Evolutionary conservation across 2,797 vertebrate genomes (phyloP).

Genomic region (Lutjanus campechanus): DNA sequence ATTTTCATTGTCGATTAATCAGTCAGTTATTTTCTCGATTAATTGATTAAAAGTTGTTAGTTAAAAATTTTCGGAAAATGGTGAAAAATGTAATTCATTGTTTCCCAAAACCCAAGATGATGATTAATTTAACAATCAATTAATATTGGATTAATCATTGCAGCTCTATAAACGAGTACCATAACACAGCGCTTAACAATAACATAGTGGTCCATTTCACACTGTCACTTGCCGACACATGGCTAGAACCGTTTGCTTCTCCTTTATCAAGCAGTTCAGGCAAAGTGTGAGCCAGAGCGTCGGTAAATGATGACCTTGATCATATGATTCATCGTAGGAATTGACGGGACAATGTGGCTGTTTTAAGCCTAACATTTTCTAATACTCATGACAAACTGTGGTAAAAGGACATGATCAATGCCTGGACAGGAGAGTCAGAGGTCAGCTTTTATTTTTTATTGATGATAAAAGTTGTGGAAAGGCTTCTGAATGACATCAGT

Average conservation of each 20-base stretch:
- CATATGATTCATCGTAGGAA: neutral
- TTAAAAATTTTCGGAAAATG: no score
- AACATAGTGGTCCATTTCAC: neutral
- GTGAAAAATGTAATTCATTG: no score
- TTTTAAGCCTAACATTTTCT: neutral
- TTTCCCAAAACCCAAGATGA: no score
- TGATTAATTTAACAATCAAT: no score
- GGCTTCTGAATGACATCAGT: neutral
- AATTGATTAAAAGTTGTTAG: no score
- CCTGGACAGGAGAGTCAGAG: neutral
- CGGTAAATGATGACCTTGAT: slow-evolving; percentile 19
- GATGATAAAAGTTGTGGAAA: neutral
- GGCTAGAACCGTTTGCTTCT: neutral
- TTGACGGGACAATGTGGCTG: neutral
- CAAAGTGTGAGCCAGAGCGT: neutral
- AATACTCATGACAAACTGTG: neutral
- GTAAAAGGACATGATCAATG: neutral
- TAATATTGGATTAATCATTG: no score
- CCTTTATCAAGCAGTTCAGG: slow-evolving; percentile 8
- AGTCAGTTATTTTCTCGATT: no score
- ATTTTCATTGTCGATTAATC: no score
- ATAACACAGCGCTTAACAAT: no score
- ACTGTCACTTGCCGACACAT: neutral
- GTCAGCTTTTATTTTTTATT: slow-evolving; percentile 25
- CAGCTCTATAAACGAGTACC: no score